Base-by-base conservation (phyloP, 2,797 vertebrate genomes). In the Enteromius fasciolatus region DNA sequence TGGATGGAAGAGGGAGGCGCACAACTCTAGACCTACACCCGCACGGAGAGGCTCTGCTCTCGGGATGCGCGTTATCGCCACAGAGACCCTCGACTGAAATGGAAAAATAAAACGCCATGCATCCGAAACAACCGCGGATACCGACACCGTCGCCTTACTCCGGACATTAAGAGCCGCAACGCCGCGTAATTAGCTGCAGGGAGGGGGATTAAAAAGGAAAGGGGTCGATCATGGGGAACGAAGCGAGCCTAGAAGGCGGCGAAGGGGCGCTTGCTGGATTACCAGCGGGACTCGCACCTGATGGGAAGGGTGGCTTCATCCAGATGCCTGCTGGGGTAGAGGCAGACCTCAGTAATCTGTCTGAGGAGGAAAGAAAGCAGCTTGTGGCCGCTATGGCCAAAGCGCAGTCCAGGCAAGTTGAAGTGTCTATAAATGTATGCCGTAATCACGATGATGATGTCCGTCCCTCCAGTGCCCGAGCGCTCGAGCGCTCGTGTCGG, bases 181-280 rank as follows among this genome's bases (percentile, higher is more conserved):
- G 66, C 77, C 74, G 50, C 25, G 67, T 67, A 79, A 76, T 87
- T 87, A 82, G 86, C 89, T 88, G 88, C 89, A 85, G 46, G 76
- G 82, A 91, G 91, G 88, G 90, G 91, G 78, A 61, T 75, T 74
- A 52, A 33, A 69, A 66, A 63, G 67, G 64, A 67, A 28, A 7
- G 82, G 79, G 92, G 90, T 89, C 91, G 78, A 93, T 93, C 95
- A 99, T 98, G 98, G 98, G 98, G 92, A 99, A 99, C 92, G 97
- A 98, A 90, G 96, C 96, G 87, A 99, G 97, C 94, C 90, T 97
- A 90, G 97, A 98, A 92, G 97, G 96, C 86, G 96, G 93, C 84
- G 96, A 95, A 78, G 94, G 92, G 90, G 93, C 91, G 91, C 89
- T 90, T 87, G 88, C 93, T 89, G 95, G 91, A 90, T 92, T 94